Conservation (phyloP, 2,113 vertebrate genomes). For the Vidua chalybeata region DNA sequence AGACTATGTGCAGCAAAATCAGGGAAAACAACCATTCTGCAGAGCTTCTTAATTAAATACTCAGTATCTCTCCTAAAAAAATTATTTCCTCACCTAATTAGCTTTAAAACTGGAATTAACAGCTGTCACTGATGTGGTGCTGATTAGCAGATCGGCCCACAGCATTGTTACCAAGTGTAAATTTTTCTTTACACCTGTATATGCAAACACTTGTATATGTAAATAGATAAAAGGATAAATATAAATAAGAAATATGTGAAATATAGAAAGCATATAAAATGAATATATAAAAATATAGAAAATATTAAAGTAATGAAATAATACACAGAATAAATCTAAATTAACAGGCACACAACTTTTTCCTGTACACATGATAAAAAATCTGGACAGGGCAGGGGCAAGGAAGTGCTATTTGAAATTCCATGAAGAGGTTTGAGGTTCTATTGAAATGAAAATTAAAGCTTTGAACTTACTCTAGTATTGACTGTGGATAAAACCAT, state of each 20-base stretch:
- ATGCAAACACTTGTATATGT: neutral
- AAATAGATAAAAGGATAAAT: neutral
- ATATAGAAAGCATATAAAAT: neutral
- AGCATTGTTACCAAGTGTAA: neutral
- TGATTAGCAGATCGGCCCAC: neutral
- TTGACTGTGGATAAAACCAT: neutral
- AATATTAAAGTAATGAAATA: neutral
- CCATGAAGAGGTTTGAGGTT: neutral
- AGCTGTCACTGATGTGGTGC: neutral
- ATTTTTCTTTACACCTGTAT: neutral
- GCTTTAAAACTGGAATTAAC: neutral
- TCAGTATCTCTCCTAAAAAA: conserved; percentile 31
- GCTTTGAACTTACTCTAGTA: neutral
- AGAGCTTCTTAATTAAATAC: neutral
- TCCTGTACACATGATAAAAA: neutral
- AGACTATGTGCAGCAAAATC: neutral
- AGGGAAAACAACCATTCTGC: neutral
- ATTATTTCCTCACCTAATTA: conserved; percentile 16
- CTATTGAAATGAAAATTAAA: conserved; percentile 17
- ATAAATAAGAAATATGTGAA: neutral
- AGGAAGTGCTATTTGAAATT: neutral
- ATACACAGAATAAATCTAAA: neutral
- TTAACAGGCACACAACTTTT: neutral
- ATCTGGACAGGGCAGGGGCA: accelerated
- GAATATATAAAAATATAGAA: neutral